Evolutionary conservation across 1,140 invertebrate genomes (phyloP).

Genomic region (Phocides pigmalion): DNA sequence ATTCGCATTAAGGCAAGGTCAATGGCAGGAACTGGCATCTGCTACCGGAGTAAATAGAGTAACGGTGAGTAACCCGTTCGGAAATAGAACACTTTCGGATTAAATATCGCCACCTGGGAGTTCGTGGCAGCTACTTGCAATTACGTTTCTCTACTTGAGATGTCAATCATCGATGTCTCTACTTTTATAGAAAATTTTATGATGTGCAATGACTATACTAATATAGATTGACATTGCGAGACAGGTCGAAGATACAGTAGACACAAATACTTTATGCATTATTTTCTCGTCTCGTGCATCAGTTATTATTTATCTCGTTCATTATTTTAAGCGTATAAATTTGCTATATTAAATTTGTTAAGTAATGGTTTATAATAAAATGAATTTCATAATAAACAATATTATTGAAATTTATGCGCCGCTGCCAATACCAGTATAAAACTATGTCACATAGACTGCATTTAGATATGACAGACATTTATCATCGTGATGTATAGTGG

Average conservation of each 20-base stretch:
- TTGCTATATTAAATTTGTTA: neutral
- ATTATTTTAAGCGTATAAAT: neutral
- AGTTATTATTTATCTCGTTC: neutral
- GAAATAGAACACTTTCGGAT: slow-evolving; percentile 76
- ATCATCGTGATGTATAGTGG: slow-evolving; percentile 15
- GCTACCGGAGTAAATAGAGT: slow-evolving; percentile 67
- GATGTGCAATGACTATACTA: slow-evolving; percentile 15
- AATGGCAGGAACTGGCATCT: slow-evolving; percentile 72
- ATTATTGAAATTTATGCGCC: slow-evolving; percentile 8
- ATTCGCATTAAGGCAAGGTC: slow-evolving; percentile 66
- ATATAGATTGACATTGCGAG: slow-evolving; percentile 25
- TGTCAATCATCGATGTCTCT: slow-evolving; percentile 34
- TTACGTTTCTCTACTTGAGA: slow-evolving; percentile 33
- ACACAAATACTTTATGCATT: slow-evolving; percentile 14
- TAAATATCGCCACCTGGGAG: slow-evolving; percentile 53
- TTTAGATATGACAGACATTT: slow-evolving; percentile 19
- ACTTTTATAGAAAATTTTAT: slow-evolving; percentile 36
- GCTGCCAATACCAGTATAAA: slow-evolving; percentile 20
- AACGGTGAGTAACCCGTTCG: slow-evolving; percentile 65
- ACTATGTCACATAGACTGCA: slow-evolving; percentile 16
- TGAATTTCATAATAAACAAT: neutral
- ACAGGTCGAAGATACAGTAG: slow-evolving; percentile 19
- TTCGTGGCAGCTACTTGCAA: slow-evolving; percentile 37
- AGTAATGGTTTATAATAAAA: neutral
- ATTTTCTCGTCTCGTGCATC: slow-evolving; percentile 5